Evolutionary conservation across 2,797 vertebrate genomes (phyloP).

Genomic region (Ara ararauna): DNA sequence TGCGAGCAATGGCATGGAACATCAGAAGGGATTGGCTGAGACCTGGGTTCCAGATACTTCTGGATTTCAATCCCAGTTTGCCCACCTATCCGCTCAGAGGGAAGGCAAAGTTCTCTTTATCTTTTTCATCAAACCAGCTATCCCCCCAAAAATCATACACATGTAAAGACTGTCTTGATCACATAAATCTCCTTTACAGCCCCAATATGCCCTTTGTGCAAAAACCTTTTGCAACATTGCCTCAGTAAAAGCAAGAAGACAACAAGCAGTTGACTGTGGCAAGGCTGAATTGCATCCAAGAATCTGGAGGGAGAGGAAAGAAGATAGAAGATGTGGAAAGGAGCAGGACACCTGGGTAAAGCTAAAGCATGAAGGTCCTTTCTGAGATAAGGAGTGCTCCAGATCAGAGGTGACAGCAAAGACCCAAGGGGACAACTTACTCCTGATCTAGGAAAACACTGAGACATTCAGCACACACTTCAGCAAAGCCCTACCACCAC

Average conservation of each 20-base stretch:
- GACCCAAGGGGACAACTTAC: background rate
- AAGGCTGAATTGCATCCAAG: background rate
- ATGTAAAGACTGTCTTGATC: background rate
- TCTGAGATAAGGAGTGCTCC: background rate
- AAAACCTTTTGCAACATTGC: background rate
- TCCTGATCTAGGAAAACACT: background rate
- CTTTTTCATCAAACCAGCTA: background rate
- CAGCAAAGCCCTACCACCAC: background rate
- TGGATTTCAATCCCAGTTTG: background rate
- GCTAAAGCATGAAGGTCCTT: background rate
- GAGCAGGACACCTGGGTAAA: background rate
- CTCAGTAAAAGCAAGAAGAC: background rate
- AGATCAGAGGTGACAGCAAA: background rate
- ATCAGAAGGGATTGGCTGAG: background rate
- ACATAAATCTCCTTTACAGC: background rate
- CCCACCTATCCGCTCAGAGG: background rate
- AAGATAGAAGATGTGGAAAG: background rate
- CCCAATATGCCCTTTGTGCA: background rate
- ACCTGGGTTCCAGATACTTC: background rate
- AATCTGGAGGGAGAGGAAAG: background rate
- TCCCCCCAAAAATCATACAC: fast-evolving
- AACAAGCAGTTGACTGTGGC: background rate
- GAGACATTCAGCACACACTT: background rate
- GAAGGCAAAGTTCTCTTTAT: background rate
- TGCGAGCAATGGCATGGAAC: background rate